Percentiles rank a stretch among this genome's conserved stretches.
phyloP scores from a whole-genome alignment of 2,888 invertebrate genomes.

The Clitarchus hookeri region DNA sequence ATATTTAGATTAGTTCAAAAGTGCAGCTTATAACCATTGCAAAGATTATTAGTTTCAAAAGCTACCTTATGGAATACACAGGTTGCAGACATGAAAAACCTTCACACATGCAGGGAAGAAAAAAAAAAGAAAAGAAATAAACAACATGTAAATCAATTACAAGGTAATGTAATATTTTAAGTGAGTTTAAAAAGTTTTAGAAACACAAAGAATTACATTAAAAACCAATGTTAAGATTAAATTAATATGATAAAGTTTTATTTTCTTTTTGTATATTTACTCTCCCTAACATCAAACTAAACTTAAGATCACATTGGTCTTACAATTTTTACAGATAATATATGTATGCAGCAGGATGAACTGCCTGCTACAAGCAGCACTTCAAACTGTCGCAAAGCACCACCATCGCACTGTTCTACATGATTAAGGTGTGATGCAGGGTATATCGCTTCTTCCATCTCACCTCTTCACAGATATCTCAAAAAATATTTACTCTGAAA shows the following conservation, averaged over 20 bases:
- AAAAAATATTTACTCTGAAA: conserved; percentile 9
- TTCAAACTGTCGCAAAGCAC: conserved; percentile 14
- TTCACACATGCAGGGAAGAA: too few relatives aligned
- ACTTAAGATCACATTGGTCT: conserved; percentile 24
- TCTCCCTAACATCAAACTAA: conserved; percentile 22
- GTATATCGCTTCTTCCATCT: not conserved
- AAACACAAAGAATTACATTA: conserved; percentile 33
- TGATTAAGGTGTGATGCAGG: not conserved
- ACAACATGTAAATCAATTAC: not conserved
- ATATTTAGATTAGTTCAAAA: too few relatives aligned
- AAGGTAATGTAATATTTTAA: conserved; percentile 29
- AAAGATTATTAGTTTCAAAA: too few relatives aligned
- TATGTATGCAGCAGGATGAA: conserved; percentile 11
- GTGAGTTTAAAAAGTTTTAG: conserved; percentile 33
- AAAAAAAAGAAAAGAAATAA: not conserved
- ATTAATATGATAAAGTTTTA: conserved; percentile 20
- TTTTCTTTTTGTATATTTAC: conserved; percentile 23
- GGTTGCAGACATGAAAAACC: too few relatives aligned
- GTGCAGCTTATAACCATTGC: too few relatives aligned
- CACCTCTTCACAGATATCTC: conserved; percentile 8
- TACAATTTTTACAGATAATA: conserved; percentile 24
- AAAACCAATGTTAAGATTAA: conserved; percentile 25
- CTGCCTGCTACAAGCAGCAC: not conserved
- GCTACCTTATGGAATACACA: too few relatives aligned
- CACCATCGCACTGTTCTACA: conserved; percentile 4